These are phyloP conservation scores for Itoplectis maculator DNA, from an alignment of 2,888 invertebrate species.

Conservation along the genomic window DNA sequence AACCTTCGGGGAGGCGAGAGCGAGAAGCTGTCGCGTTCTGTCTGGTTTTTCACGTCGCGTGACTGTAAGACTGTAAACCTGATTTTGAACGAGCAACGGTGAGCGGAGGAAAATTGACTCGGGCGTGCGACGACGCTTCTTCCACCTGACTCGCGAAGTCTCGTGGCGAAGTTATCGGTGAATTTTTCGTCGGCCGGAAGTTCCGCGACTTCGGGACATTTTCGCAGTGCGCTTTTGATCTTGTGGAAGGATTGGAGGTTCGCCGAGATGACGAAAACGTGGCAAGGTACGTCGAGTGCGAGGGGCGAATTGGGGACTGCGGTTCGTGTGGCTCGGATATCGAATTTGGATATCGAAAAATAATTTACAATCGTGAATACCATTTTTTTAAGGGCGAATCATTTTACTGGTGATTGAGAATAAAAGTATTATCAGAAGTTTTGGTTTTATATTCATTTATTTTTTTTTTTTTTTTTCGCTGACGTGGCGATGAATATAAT, in stretches of 20 bases:
- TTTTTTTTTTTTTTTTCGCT: not conserved
- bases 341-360: not conserved
- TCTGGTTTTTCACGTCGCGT: constrained; percentile 16
- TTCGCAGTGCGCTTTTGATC: constrained; percentile 35
- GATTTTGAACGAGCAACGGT: constrained; percentile 20
- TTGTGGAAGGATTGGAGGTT: constrained; percentile 55
- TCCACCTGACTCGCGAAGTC: constrained; percentile 26
- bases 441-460: not conserved
- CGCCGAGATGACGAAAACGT: constrained; percentile 78
- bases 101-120: constrained; percentile 13
- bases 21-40: not conserved
- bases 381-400: too few species aligned
- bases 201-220: not conserved
- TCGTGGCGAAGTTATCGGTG: constrained; percentile 40
- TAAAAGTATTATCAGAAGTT: too few species aligned
- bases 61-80: constrained; percentile 29
- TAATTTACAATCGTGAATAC: not conserved
- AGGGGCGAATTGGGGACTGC: not conserved
- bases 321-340: not conserved
- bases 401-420: too few species aligned
- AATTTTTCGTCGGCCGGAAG: constrained; percentile 5
- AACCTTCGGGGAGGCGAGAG: constrained; percentile 14
- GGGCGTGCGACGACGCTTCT: constrained; percentile 38
- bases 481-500: not conserved
- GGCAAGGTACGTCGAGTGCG: constrained; percentile 77